Evolutionary conservation across 1,140 invertebrate genomes (phyloP), one percentile per base, ranked within the genome.

Genomic region (Contarinia nasturtii): DNA sequence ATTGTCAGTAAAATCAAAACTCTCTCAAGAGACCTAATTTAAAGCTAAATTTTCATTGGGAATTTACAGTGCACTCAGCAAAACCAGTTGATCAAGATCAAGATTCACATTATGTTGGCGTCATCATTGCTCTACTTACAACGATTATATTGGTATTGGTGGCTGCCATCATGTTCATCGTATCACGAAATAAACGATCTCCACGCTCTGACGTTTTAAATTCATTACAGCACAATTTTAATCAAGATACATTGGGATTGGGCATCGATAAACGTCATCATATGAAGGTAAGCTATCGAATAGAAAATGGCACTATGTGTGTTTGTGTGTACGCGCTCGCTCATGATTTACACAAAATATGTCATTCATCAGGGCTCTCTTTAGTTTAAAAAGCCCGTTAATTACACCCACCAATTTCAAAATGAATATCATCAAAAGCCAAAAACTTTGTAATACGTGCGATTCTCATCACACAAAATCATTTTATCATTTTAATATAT

Each of bases 111-210:
- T 68, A 77, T 54, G 79, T 85, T 54, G 81, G 80, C 38, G 69
- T 83, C 51, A 73, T 85, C 48, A 82, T 86, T 54, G 80, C 81
- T n/a, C 72, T 78, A 37, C 66, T 86, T 51, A 76, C 76, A 14
- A 79, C 79, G 19, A 76, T 83, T 50, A 83, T 85, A 51, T 60
- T 85, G 17, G 65, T 81, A 49, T 67, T 81, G 12, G 61, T 77
- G 41, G 73, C 72, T 7, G 74, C 78, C 41, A 82, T 84, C 57
- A 69, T 77, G 48, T 72, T 83, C 55, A 79, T 84, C 54, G 74
- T 83, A 47, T 71, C 76, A 37, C 66, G 79, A 42, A 79, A 80
- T 56, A 72, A 78, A 51, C 70, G 75, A 51, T 66, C 72, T 46
- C 74, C 76, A 51, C 71, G 69, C 34, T 65, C 67, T 50, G 67